Evolutionary conservation across 2,888 invertebrate genomes (phyloP), one percentile per base, ranked within the genome.

Genomic region (Acronicta aceris): DNA sequence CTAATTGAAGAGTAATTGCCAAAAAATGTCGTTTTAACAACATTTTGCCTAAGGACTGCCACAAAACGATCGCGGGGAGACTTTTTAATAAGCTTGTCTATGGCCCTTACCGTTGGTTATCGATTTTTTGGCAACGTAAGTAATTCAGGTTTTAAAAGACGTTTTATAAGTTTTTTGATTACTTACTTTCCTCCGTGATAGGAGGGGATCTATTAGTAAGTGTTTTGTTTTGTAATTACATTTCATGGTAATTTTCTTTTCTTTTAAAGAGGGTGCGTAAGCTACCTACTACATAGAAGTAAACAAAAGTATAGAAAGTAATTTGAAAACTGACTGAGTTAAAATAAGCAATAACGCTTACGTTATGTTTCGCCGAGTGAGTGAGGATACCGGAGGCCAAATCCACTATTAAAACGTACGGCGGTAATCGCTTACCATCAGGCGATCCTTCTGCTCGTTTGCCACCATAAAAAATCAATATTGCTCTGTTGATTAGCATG

Each of bases 1-100:
- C 52, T 76, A 76, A 76, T 72, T 76, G 73, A 79, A 72, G 65
- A 68, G 65, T 72, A 76, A 76, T 79, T 68, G 71, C 78, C 65
- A 72, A 79, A 78, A 79, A 79, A 74, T 59, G 65, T 74, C 65
- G 48, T 74, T 65, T 62, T 62, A 65, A 68, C 53, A 65, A 76
- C 62, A 52, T 71, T 64, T 69, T 66, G 47, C 61, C 56, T 17
- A 56, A 61, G 55, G 54, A 72, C 51, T 51, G 57, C 51, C 59
- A 58, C 58, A 55, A 72, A 75, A 60, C 59, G 72, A 47, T 46
- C 45, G 48, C 57, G 45, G 50, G 56, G 59, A 59, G 75, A 62
- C 33, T 60, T 68, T 76, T 64, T 76, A 76, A 68, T 72, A 72
- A 47, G 62, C 50, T 78, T 65, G 62, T 76, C 54, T 72, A 62